Percentiles rank a stretch among this genome's conserved stretches.
phyloP scores from a whole-genome alignment of 2,888 invertebrate genomes.

The Bursaphelenchus okinawaensis region DNA sequence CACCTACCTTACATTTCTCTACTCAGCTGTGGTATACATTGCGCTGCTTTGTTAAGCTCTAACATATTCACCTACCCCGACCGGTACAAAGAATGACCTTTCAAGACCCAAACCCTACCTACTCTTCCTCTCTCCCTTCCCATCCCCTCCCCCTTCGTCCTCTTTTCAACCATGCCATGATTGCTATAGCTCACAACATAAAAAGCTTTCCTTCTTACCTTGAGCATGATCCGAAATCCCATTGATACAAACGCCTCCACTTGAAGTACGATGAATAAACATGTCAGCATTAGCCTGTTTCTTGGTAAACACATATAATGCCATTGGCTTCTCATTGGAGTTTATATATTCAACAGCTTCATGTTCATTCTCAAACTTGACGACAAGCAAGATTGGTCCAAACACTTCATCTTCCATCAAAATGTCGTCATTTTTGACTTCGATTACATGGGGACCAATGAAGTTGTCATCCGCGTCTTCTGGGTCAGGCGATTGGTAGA shows the following conservation, averaged over 20 bases:
- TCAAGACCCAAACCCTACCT: no score
- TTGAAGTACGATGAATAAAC: slow-evolving; percentile 13
- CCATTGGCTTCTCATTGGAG: slow-evolving; percentile 76
- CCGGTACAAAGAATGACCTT: no score
- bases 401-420: slow-evolving; percentile 72
- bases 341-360: slow-evolving; percentile 82
- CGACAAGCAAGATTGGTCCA: slow-evolving; percentile 86
- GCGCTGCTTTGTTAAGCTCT: no score
- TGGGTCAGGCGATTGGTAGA: slow-evolving; percentile 2
- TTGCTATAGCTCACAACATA: not conserved
- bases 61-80: no score
- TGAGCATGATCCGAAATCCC: slow-evolving; percentile 1
- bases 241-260: slow-evolving; percentile 22
- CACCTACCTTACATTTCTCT: no score
- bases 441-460: slow-evolving; percentile 75
- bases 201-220: not conserved
- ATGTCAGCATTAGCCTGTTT: slow-evolving; percentile 4
- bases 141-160: no score
- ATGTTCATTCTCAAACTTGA: slow-evolving; percentile 74
- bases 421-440: slow-evolving; percentile 65
- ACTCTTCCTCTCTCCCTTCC: no score
- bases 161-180: no score
- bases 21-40: no score
- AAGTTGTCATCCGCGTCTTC: slow-evolving; percentile 63
- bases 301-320: slow-evolving; percentile 75